Base-by-base conservation (phyloP, 2,888 invertebrate species). In the Heliconius ismenius region DNA sequence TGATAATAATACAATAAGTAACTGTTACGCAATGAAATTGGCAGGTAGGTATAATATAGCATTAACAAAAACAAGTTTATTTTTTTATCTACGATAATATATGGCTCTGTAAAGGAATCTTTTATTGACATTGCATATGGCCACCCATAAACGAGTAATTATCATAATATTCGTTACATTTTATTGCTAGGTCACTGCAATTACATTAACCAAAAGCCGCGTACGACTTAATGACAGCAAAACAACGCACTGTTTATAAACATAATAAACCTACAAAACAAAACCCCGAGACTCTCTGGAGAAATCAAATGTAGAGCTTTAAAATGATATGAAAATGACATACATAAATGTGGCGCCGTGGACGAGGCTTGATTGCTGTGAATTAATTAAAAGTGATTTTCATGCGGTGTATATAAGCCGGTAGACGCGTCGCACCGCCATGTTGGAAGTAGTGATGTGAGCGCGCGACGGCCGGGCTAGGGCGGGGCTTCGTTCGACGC, bases 351-450 rank as follows among this genome's bases (percentile, higher is more conserved):
- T 91, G 85, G 87, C 86, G 89, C 83, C 86, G 85, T 87, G 88
- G 86, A 85, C 86, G 86, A 86, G 88, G 88, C 88, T 87, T 90
- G 93, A 93, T 93, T 92, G 92, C 91, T 90, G 92, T 90, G 93
- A 92, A 93, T 93, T 93, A 93, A 94, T 94, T 93, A 93, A 85
- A 84, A 92, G 91, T 92, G 92, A 89, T 89, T 92, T 93, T 93
- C 92, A 92, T 93, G 92, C 92, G 89, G 89, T 88, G 85, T 86
- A 90, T 92, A 92, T 91, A 92, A 81, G 86, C 80, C 79, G 81
- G 79, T 78, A 76, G 79, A 79, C 79, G 82, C 81, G 81, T 63
- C 79, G 80, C 75, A 80, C 81, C 84, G 86, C 86, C 85, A 85
- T 85, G 80, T 84, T 84, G 84, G 77, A 79, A 80, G 73, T 43